Conservation (phyloP, 2,113 vertebrate species). For the Brachirus orientalis region DNA sequence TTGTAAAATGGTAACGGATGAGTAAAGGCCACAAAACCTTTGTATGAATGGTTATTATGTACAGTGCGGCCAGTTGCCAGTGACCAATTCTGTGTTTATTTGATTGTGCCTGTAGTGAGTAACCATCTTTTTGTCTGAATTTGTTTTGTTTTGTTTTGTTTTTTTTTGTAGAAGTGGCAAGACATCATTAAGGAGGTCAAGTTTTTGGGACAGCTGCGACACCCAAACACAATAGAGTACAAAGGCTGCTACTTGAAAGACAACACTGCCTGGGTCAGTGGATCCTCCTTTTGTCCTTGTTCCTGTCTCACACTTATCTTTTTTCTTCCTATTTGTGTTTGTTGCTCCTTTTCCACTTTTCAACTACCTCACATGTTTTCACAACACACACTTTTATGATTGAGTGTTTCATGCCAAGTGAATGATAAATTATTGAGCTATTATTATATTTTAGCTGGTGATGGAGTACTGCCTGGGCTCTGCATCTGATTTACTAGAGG, state of each 20-base stretch:
- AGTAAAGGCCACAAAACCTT: neutral
- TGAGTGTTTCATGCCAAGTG: neutral
- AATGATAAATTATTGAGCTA: slow-evolving; percentile 9
- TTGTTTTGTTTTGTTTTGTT: slow-evolving; percentile 14
- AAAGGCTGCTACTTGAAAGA: slow-evolving; percentile 99
- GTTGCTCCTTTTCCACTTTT: too few relatives aligned
- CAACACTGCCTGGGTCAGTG: slow-evolving; percentile 96
- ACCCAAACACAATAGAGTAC: slow-evolving; percentile 98
- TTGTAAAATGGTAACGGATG: neutral
- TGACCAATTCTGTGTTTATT: neutral
- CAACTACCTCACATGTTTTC: neutral
- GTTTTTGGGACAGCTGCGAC: slow-evolving; percentile 93
- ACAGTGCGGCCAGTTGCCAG: neutral
- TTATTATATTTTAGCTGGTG: slow-evolving; percentile 87
- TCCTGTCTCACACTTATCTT: neutral
- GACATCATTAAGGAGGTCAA: slow-evolving; percentile 99
- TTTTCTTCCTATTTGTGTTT: slow-evolving; percentile 7
- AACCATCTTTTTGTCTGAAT: slow-evolving; percentile 19
- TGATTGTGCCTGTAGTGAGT: slow-evolving; percentile 19
- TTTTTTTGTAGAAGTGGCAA: slow-evolving; percentile 93
- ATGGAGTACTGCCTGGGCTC: slow-evolving; percentile 99
- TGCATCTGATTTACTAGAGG: slow-evolving; percentile 96
- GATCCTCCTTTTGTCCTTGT: slow-evolving; percentile 13
- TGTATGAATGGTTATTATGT: neutral
- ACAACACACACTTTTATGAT: slow-evolving; percentile 2